A percentile compares a stretch with the other conserved stretches of the same genome.
These are phyloP conservation scores for Mallotus villosus DNA, from an alignment of 2,797 vertebrate genomes.

Conservation along the genomic window DNA sequence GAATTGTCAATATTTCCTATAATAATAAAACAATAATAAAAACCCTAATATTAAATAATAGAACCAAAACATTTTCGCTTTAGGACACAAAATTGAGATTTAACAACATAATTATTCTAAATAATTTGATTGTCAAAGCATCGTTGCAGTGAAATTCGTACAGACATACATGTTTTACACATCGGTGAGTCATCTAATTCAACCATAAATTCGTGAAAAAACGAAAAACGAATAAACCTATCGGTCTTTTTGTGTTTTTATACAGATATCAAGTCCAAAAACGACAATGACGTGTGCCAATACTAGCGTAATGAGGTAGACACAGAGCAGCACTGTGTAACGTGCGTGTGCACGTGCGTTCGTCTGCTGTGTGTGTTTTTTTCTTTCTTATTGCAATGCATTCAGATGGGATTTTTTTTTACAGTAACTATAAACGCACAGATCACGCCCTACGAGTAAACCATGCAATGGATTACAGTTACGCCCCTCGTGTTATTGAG, in stretches of 20 bases:
- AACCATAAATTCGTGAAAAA: slow-evolving; percentile 50
- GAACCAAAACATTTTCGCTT: slow-evolving; percentile 27
- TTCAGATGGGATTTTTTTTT: slow-evolving; percentile 52
- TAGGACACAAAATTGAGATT: slow-evolving; percentile 50
- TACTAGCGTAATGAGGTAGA: slow-evolving; percentile 88
- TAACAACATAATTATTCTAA: slow-evolving; percentile 51
- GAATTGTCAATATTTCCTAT: slow-evolving; percentile 50
- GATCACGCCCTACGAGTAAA: slow-evolving; percentile 56
- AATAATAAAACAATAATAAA: slow-evolving; percentile 52
- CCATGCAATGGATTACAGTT: slow-evolving; percentile 65
- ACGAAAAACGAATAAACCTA: slow-evolving; percentile 33
- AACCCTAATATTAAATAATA: slow-evolving; percentile 43
- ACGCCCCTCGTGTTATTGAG: slow-evolving; percentile 27
- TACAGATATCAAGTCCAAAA: slow-evolving; percentile 40
- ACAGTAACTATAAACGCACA: slow-evolving; percentile 47
- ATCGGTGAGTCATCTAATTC: slow-evolving; percentile 67
- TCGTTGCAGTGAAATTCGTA: slow-evolving; percentile 75
- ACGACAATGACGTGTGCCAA: slow-evolving; percentile 69
- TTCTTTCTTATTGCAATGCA: slow-evolving; percentile 77
- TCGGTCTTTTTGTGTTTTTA: slow-evolving; percentile 20
- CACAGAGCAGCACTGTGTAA: slow-evolving; percentile 65
- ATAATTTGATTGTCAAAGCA: slow-evolving; percentile 90
- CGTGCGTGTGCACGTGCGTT: slow-evolving; percentile 49
- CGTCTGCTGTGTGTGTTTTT: slow-evolving; percentile 32
- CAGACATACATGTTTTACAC: slow-evolving; percentile 66